A percentile compares a stretch with the other conserved stretches of the same genome.
Evolutionary conservation across 2,797 vertebrate genomes (phyloP).

Genomic region (Psittacula echo): DNA sequence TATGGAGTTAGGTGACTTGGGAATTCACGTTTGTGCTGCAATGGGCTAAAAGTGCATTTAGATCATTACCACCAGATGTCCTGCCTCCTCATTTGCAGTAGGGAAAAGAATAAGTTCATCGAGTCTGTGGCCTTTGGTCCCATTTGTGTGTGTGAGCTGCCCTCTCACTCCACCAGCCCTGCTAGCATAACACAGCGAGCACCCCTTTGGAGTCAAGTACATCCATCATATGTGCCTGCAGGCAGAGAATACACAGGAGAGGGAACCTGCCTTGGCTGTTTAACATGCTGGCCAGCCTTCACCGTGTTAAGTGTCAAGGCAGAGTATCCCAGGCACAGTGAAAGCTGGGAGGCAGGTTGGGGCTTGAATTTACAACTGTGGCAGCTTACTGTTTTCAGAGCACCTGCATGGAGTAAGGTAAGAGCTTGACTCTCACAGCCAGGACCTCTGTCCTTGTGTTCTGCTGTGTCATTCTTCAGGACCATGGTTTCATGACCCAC

Average conservation of each 20-base stretch:
- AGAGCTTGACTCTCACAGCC: background rate
- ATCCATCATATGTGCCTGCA: slow-evolving; percentile 50
- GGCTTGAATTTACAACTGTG: background rate
- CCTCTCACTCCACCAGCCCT: background rate
- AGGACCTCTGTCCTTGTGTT: background rate
- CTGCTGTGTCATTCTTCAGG: background rate
- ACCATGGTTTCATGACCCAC: background rate
- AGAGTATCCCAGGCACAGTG: background rate
- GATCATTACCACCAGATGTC: slow-evolving; percentile 47
- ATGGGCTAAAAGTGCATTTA: slow-evolving; percentile 50
- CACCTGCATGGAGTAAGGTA: slow-evolving; percentile 32
- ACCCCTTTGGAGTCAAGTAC: background rate
- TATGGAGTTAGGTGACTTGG: slow-evolving; percentile 19
- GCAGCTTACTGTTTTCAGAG: background rate
- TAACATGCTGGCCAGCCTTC: slow-evolving; percentile 4
- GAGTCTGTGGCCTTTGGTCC: slow-evolving; percentile 6
- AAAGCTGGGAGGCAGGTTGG: background rate
- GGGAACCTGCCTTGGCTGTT: slow-evolving; percentile 13
- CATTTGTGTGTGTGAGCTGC: background rate
- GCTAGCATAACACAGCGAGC: background rate
- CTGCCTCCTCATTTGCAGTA: slow-evolving; percentile 14
- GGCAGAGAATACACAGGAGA: slow-evolving; percentile 33
- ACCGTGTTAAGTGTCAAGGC: background rate
- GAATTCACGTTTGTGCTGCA: slow-evolving; percentile 39
- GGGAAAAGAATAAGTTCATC: slow-evolving; percentile 26